Percentiles rank a stretch among this genome's conserved stretches.
Evolutionary conservation across 2,797 vertebrate genomes (phyloP).

Genomic region (Semaprochilodus insignis): DNA sequence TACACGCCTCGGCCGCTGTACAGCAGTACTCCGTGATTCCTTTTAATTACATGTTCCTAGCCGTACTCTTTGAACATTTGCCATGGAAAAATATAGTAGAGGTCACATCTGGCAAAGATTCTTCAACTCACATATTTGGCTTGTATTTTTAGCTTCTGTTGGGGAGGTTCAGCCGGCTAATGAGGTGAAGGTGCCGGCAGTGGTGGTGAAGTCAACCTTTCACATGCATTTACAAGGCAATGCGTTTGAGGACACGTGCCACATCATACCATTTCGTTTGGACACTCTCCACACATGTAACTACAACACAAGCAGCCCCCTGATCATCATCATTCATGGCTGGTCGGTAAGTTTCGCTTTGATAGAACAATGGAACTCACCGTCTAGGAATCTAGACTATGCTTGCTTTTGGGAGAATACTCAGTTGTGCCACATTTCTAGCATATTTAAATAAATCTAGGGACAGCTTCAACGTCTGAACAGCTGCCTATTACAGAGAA

Average conservation of each 20-base stretch:
- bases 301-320: conserved; percentile 80
- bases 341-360: conserved; percentile 81
- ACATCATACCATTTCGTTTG: conserved; percentile 64
- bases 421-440: conserved; percentile 8
- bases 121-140: conserved; percentile 13
- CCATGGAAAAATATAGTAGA: conserved; percentile 24
- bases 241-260: conserved; percentile 65
- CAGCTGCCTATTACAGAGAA: not conserved
- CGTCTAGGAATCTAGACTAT: not conserved
- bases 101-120: conserved; percentile 33
- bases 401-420: not conserved
- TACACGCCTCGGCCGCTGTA: not conserved
- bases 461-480: not conserved
- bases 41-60: conserved; percentile 40
- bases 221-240: conserved; percentile 68
- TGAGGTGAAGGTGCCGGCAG: conserved; percentile 44
- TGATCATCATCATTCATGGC: conserved; percentile 85
- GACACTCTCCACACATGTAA: conserved; percentile 74
- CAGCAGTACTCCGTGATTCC: not conserved
- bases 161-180: not conserved
- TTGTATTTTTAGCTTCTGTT: conserved; percentile 31
- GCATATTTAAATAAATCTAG: not conserved
- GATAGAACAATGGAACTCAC: not conserved
- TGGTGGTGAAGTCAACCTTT: conserved; percentile 72
- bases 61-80: conserved; percentile 31